Evolutionary conservation across 2,797 vertebrate genomes (phyloP).

Genomic region (Phataginus tetradactyla): DNA sequence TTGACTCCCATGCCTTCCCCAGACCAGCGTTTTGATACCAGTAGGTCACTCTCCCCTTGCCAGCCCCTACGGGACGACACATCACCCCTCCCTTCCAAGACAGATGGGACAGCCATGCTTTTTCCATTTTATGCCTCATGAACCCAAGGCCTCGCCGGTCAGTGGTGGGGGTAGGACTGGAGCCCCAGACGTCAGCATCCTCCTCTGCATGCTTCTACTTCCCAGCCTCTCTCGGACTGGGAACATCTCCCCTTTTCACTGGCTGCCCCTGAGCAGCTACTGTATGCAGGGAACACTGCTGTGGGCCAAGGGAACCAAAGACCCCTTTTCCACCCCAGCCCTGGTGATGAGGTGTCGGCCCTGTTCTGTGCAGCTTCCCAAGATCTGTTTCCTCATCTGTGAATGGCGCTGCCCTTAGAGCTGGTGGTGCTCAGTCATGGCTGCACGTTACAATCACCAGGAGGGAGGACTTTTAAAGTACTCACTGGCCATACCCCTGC

Average conservation of each 20-base stretch:
- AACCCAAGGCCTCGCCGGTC: background rate
- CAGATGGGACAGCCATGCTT: background rate
- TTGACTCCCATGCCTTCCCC: background rate
- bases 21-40: accelerated
- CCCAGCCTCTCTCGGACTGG: background rate
- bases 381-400: background rate
- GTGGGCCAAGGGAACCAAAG: background rate
- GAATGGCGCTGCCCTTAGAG: background rate
- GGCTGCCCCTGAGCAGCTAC: background rate
- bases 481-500: background rate
- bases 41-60: background rate
- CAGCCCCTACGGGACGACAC: accelerated
- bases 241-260: too few species aligned
- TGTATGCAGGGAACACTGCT: background rate
- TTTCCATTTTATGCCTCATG: background rate
- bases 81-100: background rate
- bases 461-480: background rate
- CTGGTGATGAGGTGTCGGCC: background rate
- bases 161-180: background rate
- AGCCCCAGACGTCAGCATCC: background rate
- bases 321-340: background rate
- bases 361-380: background rate
- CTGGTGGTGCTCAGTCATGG: background rate
- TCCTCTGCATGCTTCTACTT: background rate
- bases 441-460: accelerated